Base-by-base conservation (phyloP, 2,888 invertebrate species). In the Ctena decussata region DNA sequence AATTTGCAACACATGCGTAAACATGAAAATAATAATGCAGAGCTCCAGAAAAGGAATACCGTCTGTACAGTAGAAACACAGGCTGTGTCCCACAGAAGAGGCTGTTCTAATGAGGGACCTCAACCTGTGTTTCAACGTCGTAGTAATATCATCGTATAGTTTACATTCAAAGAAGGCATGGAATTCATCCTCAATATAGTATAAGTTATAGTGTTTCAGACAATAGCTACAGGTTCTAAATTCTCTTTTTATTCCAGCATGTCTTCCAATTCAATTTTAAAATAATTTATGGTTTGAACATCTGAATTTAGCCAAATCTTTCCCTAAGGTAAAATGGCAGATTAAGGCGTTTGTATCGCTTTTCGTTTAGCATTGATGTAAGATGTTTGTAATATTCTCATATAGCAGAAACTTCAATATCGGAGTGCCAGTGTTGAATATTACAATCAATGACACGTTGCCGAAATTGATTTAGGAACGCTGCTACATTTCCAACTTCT, bases 331-430 rank as follows among this genome's bases (percentile, higher is more conserved):
- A 24, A 77, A 70, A 77, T 11, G 44, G 21, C 37, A 69, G 21
- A 6, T 46, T 27, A 18, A 30, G 12, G 30, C 37, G 32, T 44
- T 32, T n/a, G 44, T 77, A 70, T 46, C 39, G 32, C n/a, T 77
- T 70, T 27, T 24, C 46, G 8, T 60, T 46, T 21, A 77, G n/a
- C 18, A 70, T 30, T 35, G 49, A 37, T 49, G 70, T 78, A 30
- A 49, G 71, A 32, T 49, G 53, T 35, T 71, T 70, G 32, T 78
- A 78, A 71, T 41, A 15, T 27, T 78, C 37, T 1, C 46, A 46
- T 41, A 37, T 69, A 12, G 24, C 15, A 21, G 77, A 77, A 5
- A 3, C 15, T n/a, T 12, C 44, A 6, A 73, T 30, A 44, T 73
- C 3, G 12, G 3, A 5, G 24, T 21, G 32, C 73, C 46, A 46